Percentiles rank a stretch among this genome's conserved stretches.
Evolutionary conservation across 2,888 invertebrate species (phyloP).

Genomic region (Polyommatus icarus): DNA sequence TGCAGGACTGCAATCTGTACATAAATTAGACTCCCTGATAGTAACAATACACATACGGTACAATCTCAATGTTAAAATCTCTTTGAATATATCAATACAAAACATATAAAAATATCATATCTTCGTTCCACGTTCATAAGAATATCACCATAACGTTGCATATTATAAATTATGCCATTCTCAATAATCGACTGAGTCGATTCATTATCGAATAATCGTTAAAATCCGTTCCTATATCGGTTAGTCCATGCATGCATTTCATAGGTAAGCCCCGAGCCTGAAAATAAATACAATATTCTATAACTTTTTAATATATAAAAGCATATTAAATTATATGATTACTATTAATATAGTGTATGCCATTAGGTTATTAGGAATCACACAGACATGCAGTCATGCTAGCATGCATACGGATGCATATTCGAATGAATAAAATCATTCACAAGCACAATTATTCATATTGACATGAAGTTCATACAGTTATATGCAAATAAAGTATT

Average conservation of each 20-base stretch:
- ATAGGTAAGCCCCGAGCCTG: slow-evolving; percentile 77
- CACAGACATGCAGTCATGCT: not conserved
- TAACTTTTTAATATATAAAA: not conserved
- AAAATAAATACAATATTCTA: slow-evolving; percentile 53
- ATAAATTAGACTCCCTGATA: not conserved
- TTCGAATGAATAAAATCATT: not conserved
- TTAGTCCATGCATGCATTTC: slow-evolving; percentile 75
- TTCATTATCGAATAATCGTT: not conserved
- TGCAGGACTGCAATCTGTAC: not conserved
- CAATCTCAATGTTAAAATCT: slow-evolving; percentile 8
- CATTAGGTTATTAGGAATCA: not conserved
- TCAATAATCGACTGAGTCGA: not conserved
- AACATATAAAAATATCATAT: slow-evolving; percentile 20
- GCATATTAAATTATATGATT: not conserved
- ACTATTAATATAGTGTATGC: not conserved
- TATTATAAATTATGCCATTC: not conserved
- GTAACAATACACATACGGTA: not conserved
- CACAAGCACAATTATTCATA: not conserved
- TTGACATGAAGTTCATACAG: not conserved
- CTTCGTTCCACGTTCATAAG: not conserved
- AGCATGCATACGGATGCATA: not conserved
- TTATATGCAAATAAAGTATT: no score
- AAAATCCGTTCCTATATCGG: slow-evolving; percentile 36
- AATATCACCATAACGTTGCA: not conserved
- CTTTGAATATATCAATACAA: not conserved